Evolutionary conservation across 2,888 invertebrate genomes (phyloP).

Genomic region (Lumbricus terrestris): DNA sequence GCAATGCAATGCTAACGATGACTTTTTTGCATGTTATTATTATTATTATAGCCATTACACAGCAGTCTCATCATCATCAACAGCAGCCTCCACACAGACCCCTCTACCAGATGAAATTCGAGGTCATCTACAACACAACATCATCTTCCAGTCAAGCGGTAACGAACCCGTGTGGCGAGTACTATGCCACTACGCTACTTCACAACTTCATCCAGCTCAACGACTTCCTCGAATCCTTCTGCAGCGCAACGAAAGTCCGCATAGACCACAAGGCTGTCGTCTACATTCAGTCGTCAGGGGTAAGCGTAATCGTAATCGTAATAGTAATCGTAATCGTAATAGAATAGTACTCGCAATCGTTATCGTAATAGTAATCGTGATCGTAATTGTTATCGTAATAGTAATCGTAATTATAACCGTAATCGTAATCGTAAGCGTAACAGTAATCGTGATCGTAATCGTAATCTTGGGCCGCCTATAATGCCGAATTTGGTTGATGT

Average conservation of each 20-base stretch:
- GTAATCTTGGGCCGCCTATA: no score
- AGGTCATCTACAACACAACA: conserved; percentile 9
- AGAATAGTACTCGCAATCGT: no score
- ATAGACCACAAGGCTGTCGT: not conserved
- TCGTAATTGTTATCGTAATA: no score
- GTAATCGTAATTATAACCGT: no score
- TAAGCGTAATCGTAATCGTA: not conserved
- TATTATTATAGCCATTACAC: not conserved
- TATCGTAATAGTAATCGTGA: no score
- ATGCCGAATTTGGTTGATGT: no score
- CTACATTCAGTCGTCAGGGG: not conserved
- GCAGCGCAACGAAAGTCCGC: not conserved
- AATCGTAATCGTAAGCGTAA: no score
- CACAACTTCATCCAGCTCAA: not conserved
- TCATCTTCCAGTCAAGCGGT: not conserved
- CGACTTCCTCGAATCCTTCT: not conserved
- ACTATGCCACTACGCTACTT: conserved; percentile 14
- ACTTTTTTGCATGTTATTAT: not conserved
- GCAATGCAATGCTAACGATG: not conserved
- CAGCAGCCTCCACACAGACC: not conserved
- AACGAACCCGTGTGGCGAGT: conserved; percentile 3
- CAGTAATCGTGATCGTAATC: no score
- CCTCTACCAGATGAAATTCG: not conserved
- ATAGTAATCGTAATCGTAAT: no score
- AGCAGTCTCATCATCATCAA: not conserved